Conservation (phyloP, 2,113 vertebrate species). For the Cyanoramphus novaezelandiae region DNA sequence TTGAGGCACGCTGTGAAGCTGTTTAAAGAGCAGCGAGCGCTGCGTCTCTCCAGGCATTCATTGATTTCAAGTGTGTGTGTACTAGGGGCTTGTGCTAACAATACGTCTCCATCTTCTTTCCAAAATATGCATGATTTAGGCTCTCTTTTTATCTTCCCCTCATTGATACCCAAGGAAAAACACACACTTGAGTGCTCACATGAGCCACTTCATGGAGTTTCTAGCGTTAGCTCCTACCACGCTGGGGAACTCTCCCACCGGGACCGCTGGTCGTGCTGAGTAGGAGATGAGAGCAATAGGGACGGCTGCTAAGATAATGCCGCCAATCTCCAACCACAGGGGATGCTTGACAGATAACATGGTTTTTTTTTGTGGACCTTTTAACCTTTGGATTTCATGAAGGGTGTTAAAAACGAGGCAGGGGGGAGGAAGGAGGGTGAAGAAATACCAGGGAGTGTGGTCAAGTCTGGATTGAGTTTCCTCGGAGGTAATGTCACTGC, state of each 20-base stretch:
- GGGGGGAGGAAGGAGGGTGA: background rate
- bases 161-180: background rate
- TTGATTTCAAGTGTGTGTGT: constrained; percentile 30
- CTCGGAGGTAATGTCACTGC: background rate
- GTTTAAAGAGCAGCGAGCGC: background rate
- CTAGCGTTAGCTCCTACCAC: background rate
- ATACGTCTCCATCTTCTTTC: background rate
- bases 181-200: background rate
- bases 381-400: constrained; percentile 24
- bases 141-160: background rate
- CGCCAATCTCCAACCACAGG: background rate
- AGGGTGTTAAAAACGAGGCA: background rate
- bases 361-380: background rate
- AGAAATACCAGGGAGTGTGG: background rate
- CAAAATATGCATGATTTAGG: constrained; percentile 1
- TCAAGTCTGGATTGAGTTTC: background rate
- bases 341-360: constrained; percentile 38
- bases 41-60: background rate
- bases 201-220: constrained; percentile 25
- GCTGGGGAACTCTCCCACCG: background rate
- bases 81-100: constrained; percentile 28
- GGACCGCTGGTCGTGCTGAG: background rate
- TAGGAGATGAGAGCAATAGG: background rate
- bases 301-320: constrained; percentile 17
- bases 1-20: background rate